Evolutionary conservation across 1,140 invertebrate genomes (phyloP).

Genomic region (Teleogryllus occipitalis): DNA sequence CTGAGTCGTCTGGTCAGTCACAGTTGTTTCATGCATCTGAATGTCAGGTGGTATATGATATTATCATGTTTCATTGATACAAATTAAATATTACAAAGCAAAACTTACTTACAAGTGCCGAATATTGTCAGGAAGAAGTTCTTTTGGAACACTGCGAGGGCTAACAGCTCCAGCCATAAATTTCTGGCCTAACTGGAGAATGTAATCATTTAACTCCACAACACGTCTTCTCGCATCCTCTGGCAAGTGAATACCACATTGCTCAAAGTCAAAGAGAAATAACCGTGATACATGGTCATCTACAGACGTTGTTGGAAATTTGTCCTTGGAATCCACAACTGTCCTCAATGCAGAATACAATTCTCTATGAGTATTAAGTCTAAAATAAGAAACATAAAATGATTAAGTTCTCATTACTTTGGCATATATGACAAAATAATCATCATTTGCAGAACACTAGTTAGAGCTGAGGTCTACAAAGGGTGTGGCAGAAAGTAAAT

Average conservation of each 20-base stretch:
- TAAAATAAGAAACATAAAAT: conserved; percentile 33
- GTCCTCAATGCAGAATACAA: conserved; percentile 68
- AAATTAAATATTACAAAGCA: no score
- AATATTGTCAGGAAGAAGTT: conserved; percentile 59
- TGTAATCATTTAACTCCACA: conserved; percentile 75
- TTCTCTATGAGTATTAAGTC: conserved; percentile 80
- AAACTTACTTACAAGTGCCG: conserved; percentile 57
- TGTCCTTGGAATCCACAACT: conserved; percentile 63
- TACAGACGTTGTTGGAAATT: conserved; percentile 53
- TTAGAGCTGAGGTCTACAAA: no score
- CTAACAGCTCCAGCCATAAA: conserved; percentile 71
- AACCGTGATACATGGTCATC: conserved; percentile 80
- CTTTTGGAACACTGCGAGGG: conserved; percentile 53
- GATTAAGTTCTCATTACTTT: no score
- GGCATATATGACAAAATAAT: no score
- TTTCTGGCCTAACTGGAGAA: conserved; percentile 71
- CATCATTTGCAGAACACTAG: no score
- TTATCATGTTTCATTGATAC: no score
- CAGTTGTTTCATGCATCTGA: no score
- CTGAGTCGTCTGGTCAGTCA: no score
- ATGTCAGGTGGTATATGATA: no score
- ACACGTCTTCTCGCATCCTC: conserved; percentile 65
- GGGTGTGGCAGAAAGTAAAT: background rate
- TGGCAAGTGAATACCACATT: conserved; percentile 90
- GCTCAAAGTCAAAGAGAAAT: conserved; percentile 95